These are phyloP conservation scores for Scaptomyza tumidula DNA, from an alignment of 2,888 invertebrate species.

Conservation along the genomic window DNA sequence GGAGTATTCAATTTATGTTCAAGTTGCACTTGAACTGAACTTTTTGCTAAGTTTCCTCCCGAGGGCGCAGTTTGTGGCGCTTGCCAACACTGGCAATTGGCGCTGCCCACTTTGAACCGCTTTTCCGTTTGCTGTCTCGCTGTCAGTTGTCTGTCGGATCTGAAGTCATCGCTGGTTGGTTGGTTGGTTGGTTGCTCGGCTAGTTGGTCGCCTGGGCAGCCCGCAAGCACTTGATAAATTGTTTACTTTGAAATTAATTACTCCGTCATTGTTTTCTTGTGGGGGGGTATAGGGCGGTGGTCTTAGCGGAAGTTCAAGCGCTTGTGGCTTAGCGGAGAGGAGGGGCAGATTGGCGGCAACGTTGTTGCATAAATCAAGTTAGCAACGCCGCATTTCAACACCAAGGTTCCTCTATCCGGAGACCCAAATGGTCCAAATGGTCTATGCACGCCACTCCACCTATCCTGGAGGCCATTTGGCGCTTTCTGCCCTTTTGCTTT, in stretches of 20 bases:
- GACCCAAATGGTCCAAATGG: slow-evolving; percentile 30
- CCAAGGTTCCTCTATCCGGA: slow-evolving; percentile 48
- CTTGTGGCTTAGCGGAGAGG: slow-evolving; percentile 39
- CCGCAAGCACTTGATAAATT: slow-evolving; percentile 73
- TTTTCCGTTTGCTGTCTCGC: slow-evolving; percentile 33
- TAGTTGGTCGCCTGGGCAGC: slow-evolving; percentile 23
- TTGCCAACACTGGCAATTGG: slow-evolving; percentile 52
- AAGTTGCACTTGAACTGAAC: slow-evolving; percentile 22
- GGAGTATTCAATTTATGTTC: slow-evolving; percentile 15
- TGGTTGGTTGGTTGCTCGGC: slow-evolving; percentile 34
- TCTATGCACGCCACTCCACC: slow-evolving; percentile 42
- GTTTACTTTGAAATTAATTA: slow-evolving; percentile 80
- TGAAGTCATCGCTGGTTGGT: slow-evolving; percentile 41
- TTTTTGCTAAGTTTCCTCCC: slow-evolving; percentile 13
- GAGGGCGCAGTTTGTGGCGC: slow-evolving; percentile 43
- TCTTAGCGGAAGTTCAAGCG: slow-evolving; percentile 51
- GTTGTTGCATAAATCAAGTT: slow-evolving; percentile 78
- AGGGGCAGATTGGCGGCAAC: slow-evolving; percentile 15
- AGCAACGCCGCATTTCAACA: slow-evolving; percentile 75
- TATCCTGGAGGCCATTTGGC: slow-evolving; percentile 52
- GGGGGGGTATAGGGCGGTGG: not conserved
- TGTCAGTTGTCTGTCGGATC: slow-evolving; percentile 44
- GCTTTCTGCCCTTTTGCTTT: slow-evolving; percentile 57
- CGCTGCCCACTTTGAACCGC: slow-evolving; percentile 48
- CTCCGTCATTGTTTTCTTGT: slow-evolving; percentile 71